phyloP scores from a whole-genome alignment of 2,113 vertebrate species.

The Recurvirostra avosetta region DNA sequence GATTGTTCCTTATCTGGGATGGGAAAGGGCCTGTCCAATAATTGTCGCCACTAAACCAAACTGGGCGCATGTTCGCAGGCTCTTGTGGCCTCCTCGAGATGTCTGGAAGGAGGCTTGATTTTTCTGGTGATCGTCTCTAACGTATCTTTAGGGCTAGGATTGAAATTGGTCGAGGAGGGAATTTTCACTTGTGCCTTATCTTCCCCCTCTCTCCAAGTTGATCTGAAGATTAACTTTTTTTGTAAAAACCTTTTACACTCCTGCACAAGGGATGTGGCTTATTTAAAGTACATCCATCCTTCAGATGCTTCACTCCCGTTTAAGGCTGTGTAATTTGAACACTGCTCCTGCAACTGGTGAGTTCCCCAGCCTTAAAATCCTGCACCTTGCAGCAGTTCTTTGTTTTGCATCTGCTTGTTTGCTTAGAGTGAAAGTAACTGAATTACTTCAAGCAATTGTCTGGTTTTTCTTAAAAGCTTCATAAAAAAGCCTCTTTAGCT shows the following conservation, averaged over 20 bases:
- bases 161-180: background rate
- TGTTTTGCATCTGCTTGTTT: background rate
- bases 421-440: background rate
- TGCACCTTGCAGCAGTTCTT: background rate
- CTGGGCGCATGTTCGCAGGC: background rate
- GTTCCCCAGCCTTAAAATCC: background rate
- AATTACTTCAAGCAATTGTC: background rate
- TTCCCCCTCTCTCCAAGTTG: background rate
- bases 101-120: background rate
- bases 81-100: background rate
- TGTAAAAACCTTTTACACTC: background rate
- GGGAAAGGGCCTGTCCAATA: background rate
- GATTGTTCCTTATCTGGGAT: background rate
- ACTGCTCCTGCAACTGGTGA: background rate
- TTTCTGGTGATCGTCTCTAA: background rate
- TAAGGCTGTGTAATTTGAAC: background rate
- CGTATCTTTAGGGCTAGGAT: background rate
- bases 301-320: background rate
- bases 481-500: background rate
- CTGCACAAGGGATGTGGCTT: background rate
- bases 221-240: background rate
- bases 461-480: background rate
- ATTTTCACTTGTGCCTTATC: background rate
- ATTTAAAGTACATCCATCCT: background rate
- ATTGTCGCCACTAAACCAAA: background rate